These are phyloP conservation scores for Emydoidea blandingii DNA, from an alignment of 2,797 vertebrate species.

Conservation along the genomic window DNA sequence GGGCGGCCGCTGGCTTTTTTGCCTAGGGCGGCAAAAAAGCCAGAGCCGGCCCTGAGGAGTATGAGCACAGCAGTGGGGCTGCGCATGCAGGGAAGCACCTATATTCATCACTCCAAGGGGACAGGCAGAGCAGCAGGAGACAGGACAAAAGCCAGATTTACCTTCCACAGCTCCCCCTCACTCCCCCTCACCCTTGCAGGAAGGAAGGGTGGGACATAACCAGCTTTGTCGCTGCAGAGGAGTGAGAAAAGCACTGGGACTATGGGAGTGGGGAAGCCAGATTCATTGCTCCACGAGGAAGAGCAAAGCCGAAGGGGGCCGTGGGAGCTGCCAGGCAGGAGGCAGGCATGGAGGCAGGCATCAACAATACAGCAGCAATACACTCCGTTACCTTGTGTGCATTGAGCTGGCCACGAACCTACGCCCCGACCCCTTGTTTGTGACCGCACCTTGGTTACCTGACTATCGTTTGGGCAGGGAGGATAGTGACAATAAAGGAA, in stretches of 20 bases:
- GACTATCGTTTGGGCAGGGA: background rate
- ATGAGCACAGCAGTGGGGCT: fast-evolving
- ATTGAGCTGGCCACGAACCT: background rate
- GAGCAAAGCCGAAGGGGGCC: background rate
- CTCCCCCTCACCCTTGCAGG: background rate
- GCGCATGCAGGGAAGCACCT: background rate
- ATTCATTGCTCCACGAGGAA: background rate
- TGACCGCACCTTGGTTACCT: background rate
- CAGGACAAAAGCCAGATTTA: background rate
- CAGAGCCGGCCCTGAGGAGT: too few relatives aligned
- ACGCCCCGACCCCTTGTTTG: background rate
- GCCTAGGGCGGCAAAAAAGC: too few relatives aligned
- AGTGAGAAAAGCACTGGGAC: background rate
- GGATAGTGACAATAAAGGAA: background rate
- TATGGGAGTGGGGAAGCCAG: background rate
- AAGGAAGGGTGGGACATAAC: background rate
- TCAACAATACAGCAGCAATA: background rate
- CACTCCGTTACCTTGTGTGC: background rate
- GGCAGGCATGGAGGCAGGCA: background rate
- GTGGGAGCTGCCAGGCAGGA: background rate
- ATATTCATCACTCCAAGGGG: background rate
- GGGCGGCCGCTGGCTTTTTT: too few relatives aligned
- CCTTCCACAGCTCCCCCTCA: background rate
- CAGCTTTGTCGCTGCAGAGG: background rate
- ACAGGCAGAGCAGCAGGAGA: fast-evolving